A percentile compares a stretch with the other conserved stretches of the same genome.
Conservation (phyloP, 2,888 invertebrate species). For the Salticus scenicus region DNA sequence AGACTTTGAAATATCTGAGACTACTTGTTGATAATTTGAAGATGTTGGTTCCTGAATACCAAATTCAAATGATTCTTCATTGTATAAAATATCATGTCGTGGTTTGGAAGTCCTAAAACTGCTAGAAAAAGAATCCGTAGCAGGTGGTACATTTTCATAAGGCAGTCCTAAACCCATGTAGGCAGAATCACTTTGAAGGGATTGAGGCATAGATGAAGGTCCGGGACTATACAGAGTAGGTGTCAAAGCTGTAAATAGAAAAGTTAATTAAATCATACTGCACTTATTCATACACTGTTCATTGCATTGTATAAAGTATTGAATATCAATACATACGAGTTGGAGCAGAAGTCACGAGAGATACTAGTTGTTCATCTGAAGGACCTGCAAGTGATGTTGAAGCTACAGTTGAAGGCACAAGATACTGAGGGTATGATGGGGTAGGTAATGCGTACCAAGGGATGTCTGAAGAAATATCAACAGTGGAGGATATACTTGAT, state of each 20-base stretch:
- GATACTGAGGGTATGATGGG: constrained; percentile 39
- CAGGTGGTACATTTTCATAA: constrained; percentile 23
- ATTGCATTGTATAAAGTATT: too few species aligned
- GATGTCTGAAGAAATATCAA: constrained; percentile 33
- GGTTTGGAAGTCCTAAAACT: constrained; percentile 20
- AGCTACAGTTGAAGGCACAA: constrained; percentile 43
- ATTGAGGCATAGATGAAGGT: constrained; percentile 17
- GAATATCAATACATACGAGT: neutral
- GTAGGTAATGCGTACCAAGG: constrained; percentile 48
- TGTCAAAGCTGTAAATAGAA: constrained; percentile 21
- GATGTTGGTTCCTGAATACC: constrained; percentile 3
- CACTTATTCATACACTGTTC: too few species aligned
- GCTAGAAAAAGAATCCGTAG: neutral
- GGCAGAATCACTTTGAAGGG: constrained; percentile 17
- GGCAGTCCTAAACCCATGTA: constrained; percentile 26
- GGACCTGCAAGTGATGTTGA: constrained; percentile 10
- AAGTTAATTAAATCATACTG: too few species aligned
- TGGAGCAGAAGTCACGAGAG: constrained; percentile 40
- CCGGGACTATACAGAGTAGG: constrained; percentile 30
- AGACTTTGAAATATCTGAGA: constrained; percentile 25
- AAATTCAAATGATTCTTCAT: constrained; percentile 27
- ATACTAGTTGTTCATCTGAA: constrained; percentile 29
- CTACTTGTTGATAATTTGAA: neutral
- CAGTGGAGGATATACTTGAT: constrained; percentile 4
- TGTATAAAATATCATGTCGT: neutral